A percentile compares a stretch with the other conserved stretches of the same genome.
Evolutionary conservation across 2,797 vertebrate species (phyloP).

Genomic region (Amblyopsis hoosieri): DNA sequence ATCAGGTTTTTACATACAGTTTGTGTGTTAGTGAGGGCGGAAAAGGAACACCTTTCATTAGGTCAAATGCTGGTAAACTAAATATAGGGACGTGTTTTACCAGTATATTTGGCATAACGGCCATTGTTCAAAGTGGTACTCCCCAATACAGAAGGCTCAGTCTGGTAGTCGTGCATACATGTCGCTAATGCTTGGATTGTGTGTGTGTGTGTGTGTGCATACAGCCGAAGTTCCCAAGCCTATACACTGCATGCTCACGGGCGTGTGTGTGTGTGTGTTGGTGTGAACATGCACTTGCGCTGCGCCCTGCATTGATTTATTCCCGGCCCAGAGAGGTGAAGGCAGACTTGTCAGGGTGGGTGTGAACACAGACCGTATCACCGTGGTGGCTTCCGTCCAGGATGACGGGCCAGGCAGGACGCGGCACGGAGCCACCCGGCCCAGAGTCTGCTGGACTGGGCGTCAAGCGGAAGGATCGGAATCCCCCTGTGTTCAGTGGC

Average conservation of each 20-base stretch:
- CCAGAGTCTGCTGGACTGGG: conserved; percentile 60
- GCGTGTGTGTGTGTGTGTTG: background rate
- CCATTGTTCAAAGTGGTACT: too few species aligned
- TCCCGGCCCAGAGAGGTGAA: conserved; percentile 72
- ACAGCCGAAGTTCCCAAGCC: too few species aligned
- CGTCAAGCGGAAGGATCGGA: conserved; percentile 62
- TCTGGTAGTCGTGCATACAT: background rate
- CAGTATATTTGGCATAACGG: too few species aligned
- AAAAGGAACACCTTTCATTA: too few species aligned
- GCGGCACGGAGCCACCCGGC: conserved; percentile 75
- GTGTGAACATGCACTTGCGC: background rate
- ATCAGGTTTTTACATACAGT: too few species aligned
- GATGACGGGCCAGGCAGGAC: conserved; percentile 68
- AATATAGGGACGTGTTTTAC: too few species aligned
- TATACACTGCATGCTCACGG: background rate
- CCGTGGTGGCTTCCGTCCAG: conserved; percentile 81
- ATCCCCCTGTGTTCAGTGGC: conserved; percentile 39
- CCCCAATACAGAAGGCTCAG: background rate
- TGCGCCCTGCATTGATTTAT: conserved; percentile 52
- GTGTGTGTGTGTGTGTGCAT: conserved; percentile 10
- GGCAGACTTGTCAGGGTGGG: conserved; percentile 81
- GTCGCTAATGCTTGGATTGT: background rate
- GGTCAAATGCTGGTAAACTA: too few species aligned
- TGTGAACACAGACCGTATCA: conserved; percentile 86
- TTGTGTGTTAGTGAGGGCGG: too few species aligned